Evolutionary conservation across 2,888 invertebrate genomes (phyloP).

Genomic region (Cheilosia soror): DNA sequence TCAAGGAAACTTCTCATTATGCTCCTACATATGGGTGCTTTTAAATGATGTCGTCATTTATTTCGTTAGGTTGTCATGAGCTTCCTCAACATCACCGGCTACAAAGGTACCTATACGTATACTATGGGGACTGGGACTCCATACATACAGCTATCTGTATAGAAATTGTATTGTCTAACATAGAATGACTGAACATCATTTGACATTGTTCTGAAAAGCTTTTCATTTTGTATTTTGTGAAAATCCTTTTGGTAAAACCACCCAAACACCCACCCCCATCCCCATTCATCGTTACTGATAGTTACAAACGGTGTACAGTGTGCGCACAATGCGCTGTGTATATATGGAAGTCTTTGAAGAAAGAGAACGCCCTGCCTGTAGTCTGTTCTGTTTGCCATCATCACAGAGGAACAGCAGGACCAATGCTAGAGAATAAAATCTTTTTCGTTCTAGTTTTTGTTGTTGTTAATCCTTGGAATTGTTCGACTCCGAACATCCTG

Average conservation of each 20-base stretch:
- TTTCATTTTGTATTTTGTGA: constrained; percentile 73
- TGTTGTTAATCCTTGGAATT: constrained; percentile 71
- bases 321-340: constrained; percentile 26
- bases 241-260: constrained; percentile 55
- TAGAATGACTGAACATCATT: constrained; percentile 72
- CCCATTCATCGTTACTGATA: constrained; percentile 52
- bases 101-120: not conserved
- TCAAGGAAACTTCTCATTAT: constrained; percentile 73
- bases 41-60: constrained; percentile 70
- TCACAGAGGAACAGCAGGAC: constrained; percentile 22
- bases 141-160: not conserved
- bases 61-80: constrained; percentile 62
- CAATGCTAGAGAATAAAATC: constrained; percentile 64
- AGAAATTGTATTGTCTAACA: constrained; percentile 65
- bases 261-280: constrained; percentile 24
- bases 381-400: constrained; percentile 3
- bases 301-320: constrained; percentile 48
- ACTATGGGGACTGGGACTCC: not conserved
- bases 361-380: constrained; percentile 36
- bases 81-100: constrained; percentile 38
- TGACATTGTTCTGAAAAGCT: constrained; percentile 73
- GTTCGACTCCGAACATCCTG: constrained; percentile 60
- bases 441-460: constrained; percentile 74
- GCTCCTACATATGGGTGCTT: constrained; percentile 55
- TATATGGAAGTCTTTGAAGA: constrained; percentile 41